Conservation (phyloP, 2,888 invertebrate genomes). For the Phortica magna region DNA sequence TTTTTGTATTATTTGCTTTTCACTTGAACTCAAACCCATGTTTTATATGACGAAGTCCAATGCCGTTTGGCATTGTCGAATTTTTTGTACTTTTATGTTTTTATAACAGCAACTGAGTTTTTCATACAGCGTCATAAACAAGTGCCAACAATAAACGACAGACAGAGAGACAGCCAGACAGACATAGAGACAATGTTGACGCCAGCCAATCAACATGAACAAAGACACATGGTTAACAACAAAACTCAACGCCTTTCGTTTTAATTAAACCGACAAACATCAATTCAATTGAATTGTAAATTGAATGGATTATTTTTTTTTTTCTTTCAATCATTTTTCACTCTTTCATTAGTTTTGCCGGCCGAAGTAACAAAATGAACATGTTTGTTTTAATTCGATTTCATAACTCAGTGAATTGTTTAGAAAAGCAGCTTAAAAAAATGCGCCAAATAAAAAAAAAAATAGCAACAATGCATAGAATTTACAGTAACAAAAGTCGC, state of each 20-base stretch:
- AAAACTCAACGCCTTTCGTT: slow-evolving; percentile 6
- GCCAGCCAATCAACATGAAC: slow-evolving; percentile 20
- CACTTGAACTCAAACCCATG: too few species aligned
- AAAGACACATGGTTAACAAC: not conserved
- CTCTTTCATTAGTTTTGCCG: slow-evolving; percentile 27
- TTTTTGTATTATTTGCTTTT: too few species aligned
- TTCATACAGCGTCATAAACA: too few species aligned
- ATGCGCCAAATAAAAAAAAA: slow-evolving; percentile 9
- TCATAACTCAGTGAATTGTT: too few species aligned
- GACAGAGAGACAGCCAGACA: not conserved
- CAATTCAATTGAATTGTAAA: slow-evolving; percentile 34
- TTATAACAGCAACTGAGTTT: slow-evolving; percentile 38
- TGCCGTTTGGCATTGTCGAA: too few species aligned
- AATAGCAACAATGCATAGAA: not conserved
- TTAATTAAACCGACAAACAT: slow-evolving; percentile 43
- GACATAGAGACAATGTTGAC: not conserved
- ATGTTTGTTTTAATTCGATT: slow-evolving; percentile 28
- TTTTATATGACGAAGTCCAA: too few species aligned
- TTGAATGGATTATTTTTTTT: not conserved
- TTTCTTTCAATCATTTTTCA: not conserved
- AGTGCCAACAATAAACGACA: too few species aligned
- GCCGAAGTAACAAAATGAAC: slow-evolving; percentile 68
- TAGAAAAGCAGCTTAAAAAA: too few species aligned
- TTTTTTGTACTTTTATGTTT: too few species aligned
- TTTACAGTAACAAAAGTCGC: too few species aligned